These are phyloP conservation scores for Argyresthia goedartella DNA, from an alignment of 2,888 invertebrate species.

Conservation along the genomic window DNA sequence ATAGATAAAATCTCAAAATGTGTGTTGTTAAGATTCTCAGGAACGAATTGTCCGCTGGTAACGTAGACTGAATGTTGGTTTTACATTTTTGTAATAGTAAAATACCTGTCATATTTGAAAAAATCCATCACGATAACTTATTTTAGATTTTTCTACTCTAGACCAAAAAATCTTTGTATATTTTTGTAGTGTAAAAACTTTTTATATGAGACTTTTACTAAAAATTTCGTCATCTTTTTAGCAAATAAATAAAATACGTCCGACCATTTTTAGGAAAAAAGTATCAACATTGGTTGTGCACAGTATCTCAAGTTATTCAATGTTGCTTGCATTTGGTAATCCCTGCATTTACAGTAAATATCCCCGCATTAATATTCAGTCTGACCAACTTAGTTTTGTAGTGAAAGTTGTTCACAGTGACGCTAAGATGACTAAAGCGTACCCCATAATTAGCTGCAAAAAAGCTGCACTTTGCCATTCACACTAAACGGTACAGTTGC, in stretches of 20 bases:
- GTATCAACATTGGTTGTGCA: constrained; percentile 21
- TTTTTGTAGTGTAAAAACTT: constrained; percentile 33
- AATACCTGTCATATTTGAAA: neutral
- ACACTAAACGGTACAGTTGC: too few relatives aligned
- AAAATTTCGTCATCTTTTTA: neutral
- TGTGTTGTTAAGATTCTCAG: neutral
- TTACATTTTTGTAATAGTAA: neutral
- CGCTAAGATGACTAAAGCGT: too few relatives aligned
- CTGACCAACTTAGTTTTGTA: too few relatives aligned
- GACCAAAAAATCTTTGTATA: constrained; percentile 35
- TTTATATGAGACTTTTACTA: constrained; percentile 16
- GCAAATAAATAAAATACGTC: constrained; percentile 10
- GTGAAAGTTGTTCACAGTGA: too few relatives aligned
- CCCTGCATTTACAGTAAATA: neutral
- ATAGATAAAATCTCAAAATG: neutral
- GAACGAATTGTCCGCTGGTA: neutral
- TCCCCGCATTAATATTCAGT: too few relatives aligned
- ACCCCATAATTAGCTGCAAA: too few relatives aligned
- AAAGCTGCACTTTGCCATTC: too few relatives aligned
- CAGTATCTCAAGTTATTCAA: neutral
- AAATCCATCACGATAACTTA: neutral
- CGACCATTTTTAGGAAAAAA: constrained; percentile 21
- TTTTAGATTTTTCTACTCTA: constrained; percentile 14
- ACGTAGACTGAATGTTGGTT: neutral
- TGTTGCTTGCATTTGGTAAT: neutral